Base-by-base conservation (phyloP, 2,888 invertebrate genomes). In the Tiliacea citrago region DNA sequence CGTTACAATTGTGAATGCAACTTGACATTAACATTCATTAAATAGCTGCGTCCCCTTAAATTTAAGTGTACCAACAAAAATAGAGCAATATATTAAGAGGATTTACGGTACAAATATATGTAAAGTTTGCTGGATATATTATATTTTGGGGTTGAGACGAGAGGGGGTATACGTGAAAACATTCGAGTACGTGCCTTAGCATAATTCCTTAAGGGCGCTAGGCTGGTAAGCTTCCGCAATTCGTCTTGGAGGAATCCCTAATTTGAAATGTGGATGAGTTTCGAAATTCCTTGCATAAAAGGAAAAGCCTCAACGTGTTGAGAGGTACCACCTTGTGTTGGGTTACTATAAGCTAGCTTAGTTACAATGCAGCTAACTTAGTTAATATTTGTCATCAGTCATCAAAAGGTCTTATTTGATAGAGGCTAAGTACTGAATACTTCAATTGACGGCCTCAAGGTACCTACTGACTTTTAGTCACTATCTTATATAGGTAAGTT, bases 81-180 rank as follows among this genome's bases (percentile, higher is more conserved):
- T 96, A 96, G 94, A 96, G 96, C 95, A 89, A 96, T 96, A 96
- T 93, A 96, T 96, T 96, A 95, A 89, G 88, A 94, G 96, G 96
- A 96, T 96, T 96, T 96, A 96, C 95, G 95, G 95, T 94, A 96
- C 96, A 96, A 96, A 96, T 96, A 96, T 96, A 96, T 96, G 96
- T 96, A 95, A 96, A 96, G 96, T 96, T 96, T 96, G 94, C 94
- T 91, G 94, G 94, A 96, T 96, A 95, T 96, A 96, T 96, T 96
- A 96, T 96, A 95, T 95, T 94, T 92, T 94, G 95, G 96, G 96
- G 95, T 94, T 92, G 95, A 94, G 95, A 94, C 92, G 95, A 93
- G 93, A 83, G 92, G 94, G 93, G 93, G 92, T 93, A 92, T 92
- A 94, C 96, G 96, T 96, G 96, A 94, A 96, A 96, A 94, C 94